Evolutionary conservation across 1,140 invertebrate species (phyloP), one percentile per base, ranked within the genome.

Genomic region (Papilio aristodemus): DNA sequence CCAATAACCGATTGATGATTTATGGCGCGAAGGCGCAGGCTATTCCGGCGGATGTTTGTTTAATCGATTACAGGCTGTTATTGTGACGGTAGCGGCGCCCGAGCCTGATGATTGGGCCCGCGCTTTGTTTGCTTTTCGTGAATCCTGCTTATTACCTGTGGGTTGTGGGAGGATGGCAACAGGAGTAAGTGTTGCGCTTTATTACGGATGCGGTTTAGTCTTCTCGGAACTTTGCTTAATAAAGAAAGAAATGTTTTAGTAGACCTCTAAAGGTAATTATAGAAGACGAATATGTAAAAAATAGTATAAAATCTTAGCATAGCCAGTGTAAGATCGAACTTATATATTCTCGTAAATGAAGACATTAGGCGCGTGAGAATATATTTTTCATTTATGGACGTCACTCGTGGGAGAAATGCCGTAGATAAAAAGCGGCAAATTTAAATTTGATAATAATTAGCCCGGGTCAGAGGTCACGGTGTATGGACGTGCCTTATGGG

Each of bases 31-130:
- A 73, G 62, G 57, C 68, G 73, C 59, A 72, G 62, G 57, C 67
- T 72, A 74, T 78, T 77, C 73, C 77, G 78, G 73, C 85, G 87
- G 85, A 87, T 89, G 85, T 89, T 86, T 87, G 83, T 83, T 84
- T 84, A 87, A 86, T 85, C 83, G 86, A 85, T 86, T 85, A 78
- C 76, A 68, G 70, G 58, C 75, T 67, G 69, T 81, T 78, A 81
- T 50, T 50, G 46, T 77, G 77, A 76, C 83, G 82, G 84, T 82
- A 82, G 81, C 75, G 67, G 74, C 80, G 77, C 77, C 72, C 72
- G 69, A 67, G 37, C 50, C 43, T 66, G 27, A 32, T 70, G 72
- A 76, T 77, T 74, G 72, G 58, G 38, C 32, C 27, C 6, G 27
- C 50, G 43, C 58, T 60, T 37, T 71, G 22, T 36, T 68, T 64